These are phyloP conservation scores for Lithobates sylvaticus DNA, from an alignment of 2,797 vertebrate species.

Conservation along the genomic window DNA sequence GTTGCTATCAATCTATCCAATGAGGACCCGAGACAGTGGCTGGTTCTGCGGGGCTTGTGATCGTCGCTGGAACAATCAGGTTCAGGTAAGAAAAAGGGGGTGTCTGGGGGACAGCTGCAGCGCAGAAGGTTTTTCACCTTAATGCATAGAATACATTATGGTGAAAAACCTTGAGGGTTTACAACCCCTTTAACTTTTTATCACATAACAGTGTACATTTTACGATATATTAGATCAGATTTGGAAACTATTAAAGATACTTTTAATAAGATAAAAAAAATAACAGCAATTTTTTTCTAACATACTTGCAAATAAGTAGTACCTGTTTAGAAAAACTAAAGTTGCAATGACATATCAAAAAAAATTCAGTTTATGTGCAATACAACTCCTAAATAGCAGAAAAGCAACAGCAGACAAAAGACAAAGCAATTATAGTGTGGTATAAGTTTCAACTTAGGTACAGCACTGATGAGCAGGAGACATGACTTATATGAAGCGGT, in stretches of 20 bases:
- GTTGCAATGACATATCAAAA: neutral
- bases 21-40: no score
- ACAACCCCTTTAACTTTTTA: neutral
- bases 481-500: slow-evolving; percentile 14
- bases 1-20: no score
- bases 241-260: neutral
- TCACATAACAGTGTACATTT: slow-evolving; percentile 7
- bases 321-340: neutral
- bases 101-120: no score
- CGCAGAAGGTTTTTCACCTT: no score
- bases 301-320: neutral
- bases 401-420: slow-evolving; percentile 2
- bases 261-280: slow-evolving; percentile 30
- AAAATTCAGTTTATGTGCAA: neutral
- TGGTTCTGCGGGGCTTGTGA: no score
- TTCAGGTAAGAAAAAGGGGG: no score
- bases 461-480: neutral
- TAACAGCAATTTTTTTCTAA: neutral
- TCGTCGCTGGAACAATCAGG: no score
- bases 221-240: slow-evolving; percentile 24
- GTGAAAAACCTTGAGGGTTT: no score
- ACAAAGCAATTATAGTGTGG: neutral
- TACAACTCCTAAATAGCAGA: neutral
- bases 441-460: neutral
- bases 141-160: no score